These are phyloP conservation scores for Alloplasta piceator DNA, from an alignment of 2,888 invertebrate species.

Conservation along the genomic window DNA sequence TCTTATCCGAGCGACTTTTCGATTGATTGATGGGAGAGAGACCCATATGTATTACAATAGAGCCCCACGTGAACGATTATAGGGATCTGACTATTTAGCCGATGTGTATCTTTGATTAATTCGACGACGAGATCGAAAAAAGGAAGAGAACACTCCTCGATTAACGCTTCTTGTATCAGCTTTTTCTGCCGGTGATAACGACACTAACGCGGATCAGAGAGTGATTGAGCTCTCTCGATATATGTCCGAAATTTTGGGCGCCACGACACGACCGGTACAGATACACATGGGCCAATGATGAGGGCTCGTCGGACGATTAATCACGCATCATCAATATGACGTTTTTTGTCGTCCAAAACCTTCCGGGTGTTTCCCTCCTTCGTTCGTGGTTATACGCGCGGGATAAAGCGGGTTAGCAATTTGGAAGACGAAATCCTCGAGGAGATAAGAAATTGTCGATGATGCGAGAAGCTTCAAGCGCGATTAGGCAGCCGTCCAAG, in stretches of 20 bases:
- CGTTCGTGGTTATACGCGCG: not conserved
- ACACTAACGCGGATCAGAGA: not conserved
- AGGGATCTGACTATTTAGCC: conserved; percentile 15
- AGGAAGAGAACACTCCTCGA: conserved; percentile 11
- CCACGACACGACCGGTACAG: not conserved
- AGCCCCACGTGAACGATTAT: not conserved
- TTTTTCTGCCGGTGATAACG: conserved; percentile 24
- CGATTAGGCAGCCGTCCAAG: no score
- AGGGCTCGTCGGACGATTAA: conserved; percentile 49
- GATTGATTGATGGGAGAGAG: conserved; percentile 26
- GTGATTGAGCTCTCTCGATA: not conserved
- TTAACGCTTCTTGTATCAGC: conserved; percentile 24
- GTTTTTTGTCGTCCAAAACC: conserved; percentile 25
- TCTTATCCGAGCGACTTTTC: conserved; percentile 22
- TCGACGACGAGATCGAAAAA: conserved; percentile 7
- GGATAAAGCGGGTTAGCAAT: no score
- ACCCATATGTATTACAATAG: conserved; percentile 1
- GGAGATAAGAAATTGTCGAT: no score
- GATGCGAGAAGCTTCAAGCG: no score
- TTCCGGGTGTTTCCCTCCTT: conserved; percentile 5
- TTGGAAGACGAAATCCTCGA: no score
- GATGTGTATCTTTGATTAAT: conserved; percentile 42
- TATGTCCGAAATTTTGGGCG: conserved; percentile 3
- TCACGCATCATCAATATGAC: conserved; percentile 31
- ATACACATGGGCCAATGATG: not conserved